A percentile compares a stretch with the other conserved stretches of the same genome.
Conservation (phyloP, 2,888 invertebrate genomes). For the Limnephilus rhombicus region DNA sequence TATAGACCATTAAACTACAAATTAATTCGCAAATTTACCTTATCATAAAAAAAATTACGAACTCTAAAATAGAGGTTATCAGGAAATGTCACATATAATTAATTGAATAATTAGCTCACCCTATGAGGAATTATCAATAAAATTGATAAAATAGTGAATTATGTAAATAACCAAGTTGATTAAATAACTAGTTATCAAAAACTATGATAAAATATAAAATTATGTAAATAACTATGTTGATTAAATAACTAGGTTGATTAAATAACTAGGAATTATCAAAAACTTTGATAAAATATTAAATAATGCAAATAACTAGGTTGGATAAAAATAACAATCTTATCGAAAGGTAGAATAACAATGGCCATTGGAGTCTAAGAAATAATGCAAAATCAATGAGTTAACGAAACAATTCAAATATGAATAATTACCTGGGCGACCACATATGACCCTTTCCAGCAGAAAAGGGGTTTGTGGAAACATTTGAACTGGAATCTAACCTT, state of each 20-base stretch:
- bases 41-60: not conserved
- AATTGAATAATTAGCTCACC: not conserved
- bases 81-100: not conserved
- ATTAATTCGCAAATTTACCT: not conserved
- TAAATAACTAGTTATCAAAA: too few relatives aligned
- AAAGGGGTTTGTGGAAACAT: constrained; percentile 94
- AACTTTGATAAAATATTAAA: not conserved
- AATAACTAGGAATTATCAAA: not conserved
- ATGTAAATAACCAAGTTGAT: not conserved
- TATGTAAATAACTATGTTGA: too few relatives aligned
- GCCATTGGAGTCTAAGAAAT: not conserved
- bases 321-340: not conserved
- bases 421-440: constrained; percentile 93
- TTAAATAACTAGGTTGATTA: too few relatives aligned
- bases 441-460: constrained; percentile 98
- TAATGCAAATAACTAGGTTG: not conserved
- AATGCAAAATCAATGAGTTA: not conserved
- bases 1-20: not conserved
- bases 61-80: not conserved
- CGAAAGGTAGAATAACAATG: not conserved
- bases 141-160: not conserved
- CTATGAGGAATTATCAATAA: not conserved
- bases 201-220: too few relatives aligned
- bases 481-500: constrained; percentile 94
- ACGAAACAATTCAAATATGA: not conserved